Evolutionary conservation across 1,140 invertebrate species (phyloP).

Genomic region (Lepidurus arcticus): DNA sequence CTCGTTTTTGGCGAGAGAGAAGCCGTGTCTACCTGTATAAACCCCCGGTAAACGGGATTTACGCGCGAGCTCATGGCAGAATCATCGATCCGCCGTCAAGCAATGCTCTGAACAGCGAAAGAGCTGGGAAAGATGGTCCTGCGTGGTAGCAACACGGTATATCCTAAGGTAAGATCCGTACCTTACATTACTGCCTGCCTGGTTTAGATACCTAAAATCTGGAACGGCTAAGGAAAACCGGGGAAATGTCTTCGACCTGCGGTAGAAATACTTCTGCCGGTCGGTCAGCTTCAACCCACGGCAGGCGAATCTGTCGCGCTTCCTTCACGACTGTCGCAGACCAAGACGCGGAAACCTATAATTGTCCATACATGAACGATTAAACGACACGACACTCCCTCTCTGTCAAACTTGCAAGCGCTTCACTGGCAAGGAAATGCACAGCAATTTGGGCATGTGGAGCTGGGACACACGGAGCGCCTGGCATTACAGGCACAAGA

Average conservation of each 20-base stretch:
- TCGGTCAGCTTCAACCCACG: too few species aligned
- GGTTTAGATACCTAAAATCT: too few species aligned
- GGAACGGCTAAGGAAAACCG: too few species aligned
- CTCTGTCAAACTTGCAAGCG: not conserved
- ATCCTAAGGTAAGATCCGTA: not conserved
- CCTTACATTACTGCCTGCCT: too few species aligned
- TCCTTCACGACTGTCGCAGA: not conserved
- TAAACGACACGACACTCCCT: not conserved
- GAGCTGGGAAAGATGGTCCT: not conserved
- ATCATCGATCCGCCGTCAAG: constrained; percentile 7
- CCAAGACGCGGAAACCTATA: not conserved
- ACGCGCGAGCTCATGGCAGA: constrained; percentile 11
- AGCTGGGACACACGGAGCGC: not conserved
- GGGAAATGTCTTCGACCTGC: too few species aligned
- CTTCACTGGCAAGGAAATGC: constrained; percentile 5
- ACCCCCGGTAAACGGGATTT: constrained; percentile 17
- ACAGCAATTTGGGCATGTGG: constrained; percentile 18
- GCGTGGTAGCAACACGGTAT: not conserved
- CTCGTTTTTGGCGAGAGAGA: not conserved
- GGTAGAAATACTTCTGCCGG: too few species aligned
- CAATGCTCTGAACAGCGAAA: not conserved
- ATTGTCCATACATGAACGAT: constrained; percentile 5
- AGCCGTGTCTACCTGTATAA: not conserved
- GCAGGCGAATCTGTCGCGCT: not conserved
- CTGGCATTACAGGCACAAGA: constrained; percentile 17